phyloP scores from a whole-genome alignment of 2,797 vertebrate genomes.

The Poecilia gillii region DNA sequence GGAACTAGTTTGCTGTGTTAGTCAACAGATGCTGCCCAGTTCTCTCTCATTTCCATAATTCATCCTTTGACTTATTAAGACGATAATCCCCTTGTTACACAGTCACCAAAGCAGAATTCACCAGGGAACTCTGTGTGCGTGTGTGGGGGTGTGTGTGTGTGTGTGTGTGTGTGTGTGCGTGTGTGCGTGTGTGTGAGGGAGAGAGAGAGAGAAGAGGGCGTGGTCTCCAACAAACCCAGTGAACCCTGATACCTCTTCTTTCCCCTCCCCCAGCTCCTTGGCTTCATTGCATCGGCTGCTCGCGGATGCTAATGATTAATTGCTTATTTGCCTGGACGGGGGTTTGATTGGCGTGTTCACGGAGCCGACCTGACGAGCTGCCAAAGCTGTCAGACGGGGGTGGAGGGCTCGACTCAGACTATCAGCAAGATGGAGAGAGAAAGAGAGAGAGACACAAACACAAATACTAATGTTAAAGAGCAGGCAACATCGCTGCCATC shows the following conservation, averaged over 20 bases:
- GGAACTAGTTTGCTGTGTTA: conserved; percentile 56
- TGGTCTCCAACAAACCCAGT: conserved; percentile 56
- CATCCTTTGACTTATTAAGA: conserved; percentile 71
- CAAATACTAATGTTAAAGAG: conserved; percentile 36
- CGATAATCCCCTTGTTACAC: conserved; percentile 69
- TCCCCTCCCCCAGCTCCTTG: neutral
- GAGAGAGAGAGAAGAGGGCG: conserved; percentile 28
- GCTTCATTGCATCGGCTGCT: conserved; percentile 39
- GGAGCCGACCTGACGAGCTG: conserved; percentile 72
- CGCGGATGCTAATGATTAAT: conserved; percentile 74
- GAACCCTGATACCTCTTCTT: conserved; percentile 52
- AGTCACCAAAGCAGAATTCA: conserved; percentile 48
- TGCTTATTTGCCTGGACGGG: conserved; percentile 70
- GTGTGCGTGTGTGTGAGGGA: neutral
- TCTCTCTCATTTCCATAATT: conserved; percentile 74
- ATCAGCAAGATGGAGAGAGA: conserved; percentile 21
- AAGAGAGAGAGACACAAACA: conserved; percentile 13
- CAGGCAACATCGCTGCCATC: conserved; percentile 48
- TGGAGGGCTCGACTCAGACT: conserved; percentile 46
- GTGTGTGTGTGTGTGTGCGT: neutral
- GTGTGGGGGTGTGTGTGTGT: conserved; percentile 20
- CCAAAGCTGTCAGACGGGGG: conserved; percentile 65
- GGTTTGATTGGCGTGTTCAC: conserved; percentile 68
- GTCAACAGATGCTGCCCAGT: conserved; percentile 65
- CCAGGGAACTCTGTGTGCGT: conserved; percentile 34